Conservation (phyloP, 2,797 vertebrate genomes). For the Tenualosa ilisha region DNA sequence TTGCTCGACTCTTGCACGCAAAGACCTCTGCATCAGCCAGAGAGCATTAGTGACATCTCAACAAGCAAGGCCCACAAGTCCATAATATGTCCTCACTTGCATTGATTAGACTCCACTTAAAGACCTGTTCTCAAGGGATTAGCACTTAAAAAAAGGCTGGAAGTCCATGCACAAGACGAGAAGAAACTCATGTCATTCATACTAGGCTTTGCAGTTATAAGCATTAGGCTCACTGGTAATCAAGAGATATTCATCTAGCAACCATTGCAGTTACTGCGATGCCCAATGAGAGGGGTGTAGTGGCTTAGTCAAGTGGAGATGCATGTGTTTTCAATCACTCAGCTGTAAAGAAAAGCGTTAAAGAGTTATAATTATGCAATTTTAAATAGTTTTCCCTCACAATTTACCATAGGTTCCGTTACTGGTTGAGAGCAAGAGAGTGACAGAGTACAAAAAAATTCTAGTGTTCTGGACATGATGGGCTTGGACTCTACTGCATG, state of each 20-base stretch:
- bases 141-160: neutral
- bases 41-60: conserved; percentile 6
- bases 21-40: neutral
- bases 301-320: neutral
- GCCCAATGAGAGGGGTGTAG: neutral
- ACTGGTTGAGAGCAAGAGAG: neutral
- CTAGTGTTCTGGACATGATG: no score
- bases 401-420: neutral
- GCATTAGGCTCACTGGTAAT: neutral
- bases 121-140: conserved; percentile 14
- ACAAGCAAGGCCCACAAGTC: neutral
- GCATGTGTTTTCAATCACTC: neutral
- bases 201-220: neutral
- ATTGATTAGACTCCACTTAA: neutral
- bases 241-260: neutral
- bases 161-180: neutral
- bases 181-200: neutral
- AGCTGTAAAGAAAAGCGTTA: neutral
- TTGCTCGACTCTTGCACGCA: neutral
- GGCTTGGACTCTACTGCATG: no score
- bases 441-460: no score
- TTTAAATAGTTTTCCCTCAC: no score
- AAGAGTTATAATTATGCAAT: neutral
- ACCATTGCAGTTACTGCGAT: neutral
- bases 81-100: conserved; percentile 6